These are phyloP conservation scores for Mesitornis unicolor DNA, from an alignment of 2,113 vertebrate genomes.

Conservation along the genomic window DNA sequence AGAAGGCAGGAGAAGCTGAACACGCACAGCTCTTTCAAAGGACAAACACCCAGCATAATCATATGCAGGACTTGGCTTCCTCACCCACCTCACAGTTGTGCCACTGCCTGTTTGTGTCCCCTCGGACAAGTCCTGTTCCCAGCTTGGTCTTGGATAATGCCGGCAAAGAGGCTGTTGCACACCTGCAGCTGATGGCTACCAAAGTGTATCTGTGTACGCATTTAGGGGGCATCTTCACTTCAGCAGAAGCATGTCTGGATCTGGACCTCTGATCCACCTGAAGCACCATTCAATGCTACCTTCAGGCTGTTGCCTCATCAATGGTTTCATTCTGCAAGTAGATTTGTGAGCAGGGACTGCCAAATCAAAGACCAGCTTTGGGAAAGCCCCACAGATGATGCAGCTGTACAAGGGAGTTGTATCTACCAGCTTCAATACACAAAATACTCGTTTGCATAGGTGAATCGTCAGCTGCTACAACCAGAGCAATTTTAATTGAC, in stretches of 20 bases:
- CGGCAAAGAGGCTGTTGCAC: neutral
- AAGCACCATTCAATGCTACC: neutral
- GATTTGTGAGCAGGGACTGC: neutral
- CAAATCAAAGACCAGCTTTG: neutral
- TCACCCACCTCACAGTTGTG: too few relatives aligned
- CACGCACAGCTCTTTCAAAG: neutral
- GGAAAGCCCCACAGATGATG: neutral
- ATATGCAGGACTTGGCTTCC: too few relatives aligned
- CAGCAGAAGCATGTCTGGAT: neutral
- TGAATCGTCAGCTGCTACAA: neutral
- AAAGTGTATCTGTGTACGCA: too few relatives aligned
- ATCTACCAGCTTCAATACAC: neutral
- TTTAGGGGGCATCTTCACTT: neutral
- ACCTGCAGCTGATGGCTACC: neutral
- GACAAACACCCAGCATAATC: neutral
- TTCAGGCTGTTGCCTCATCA: neutral
- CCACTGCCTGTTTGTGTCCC: too few relatives aligned
- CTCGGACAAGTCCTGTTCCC: too few relatives aligned
- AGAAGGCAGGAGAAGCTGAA: neutral
- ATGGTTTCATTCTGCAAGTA: neutral
- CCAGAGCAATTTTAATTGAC: neutral
- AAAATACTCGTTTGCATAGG: neutral
- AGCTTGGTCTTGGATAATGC: neutral
- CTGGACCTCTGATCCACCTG: neutral
- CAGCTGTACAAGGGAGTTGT: neutral